These are phyloP conservation scores for Lepidochitona cinerea DNA, from an alignment of 2,888 invertebrate genomes.

Conservation along the genomic window DNA sequence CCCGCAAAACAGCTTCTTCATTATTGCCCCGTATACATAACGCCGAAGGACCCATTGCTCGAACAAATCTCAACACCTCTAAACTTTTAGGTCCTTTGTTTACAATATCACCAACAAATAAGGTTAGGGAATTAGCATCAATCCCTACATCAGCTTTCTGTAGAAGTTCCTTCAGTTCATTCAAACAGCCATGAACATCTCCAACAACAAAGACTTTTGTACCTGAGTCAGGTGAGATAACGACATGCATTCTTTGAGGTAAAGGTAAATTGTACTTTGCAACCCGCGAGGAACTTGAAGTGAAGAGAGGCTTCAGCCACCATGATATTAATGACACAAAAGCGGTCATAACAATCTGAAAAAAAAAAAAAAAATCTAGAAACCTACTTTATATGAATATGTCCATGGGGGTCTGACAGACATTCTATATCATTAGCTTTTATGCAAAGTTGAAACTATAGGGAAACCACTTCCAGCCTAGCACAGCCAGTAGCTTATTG, in stretches of 20 bases:
- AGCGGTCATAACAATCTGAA: not conserved
- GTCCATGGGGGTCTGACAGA: too few relatives aligned
- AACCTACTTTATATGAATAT: too few relatives aligned
- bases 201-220: slow-evolving; percentile 65
- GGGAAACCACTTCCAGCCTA: too few relatives aligned
- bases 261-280: not conserved
- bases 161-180: slow-evolving; percentile 62
- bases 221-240: slow-evolving; percentile 11
- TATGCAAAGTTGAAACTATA: too few relatives aligned
- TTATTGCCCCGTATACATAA: slow-evolving; percentile 67
- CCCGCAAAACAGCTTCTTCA: slow-evolving; percentile 60
- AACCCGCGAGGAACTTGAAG: too few relatives aligned
- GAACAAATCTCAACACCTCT: slow-evolving; percentile 53
- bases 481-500: too few relatives aligned
- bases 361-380: not conserved
- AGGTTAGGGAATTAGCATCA: slow-evolving; percentile 39
- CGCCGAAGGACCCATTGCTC: slow-evolving; percentile 21
- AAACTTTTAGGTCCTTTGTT: slow-evolving; percentile 68
- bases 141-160: slow-evolving; percentile 31
- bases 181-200: slow-evolving; percentile 69
- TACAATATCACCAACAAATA: slow-evolving; percentile 68
- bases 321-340: not conserved
- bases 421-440: too few relatives aligned
- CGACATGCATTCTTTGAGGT: not conserved
- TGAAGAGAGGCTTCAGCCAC: not conserved